Conservation (phyloP, 2,888 invertebrate genomes). For the Argyresthia goedartella region DNA sequence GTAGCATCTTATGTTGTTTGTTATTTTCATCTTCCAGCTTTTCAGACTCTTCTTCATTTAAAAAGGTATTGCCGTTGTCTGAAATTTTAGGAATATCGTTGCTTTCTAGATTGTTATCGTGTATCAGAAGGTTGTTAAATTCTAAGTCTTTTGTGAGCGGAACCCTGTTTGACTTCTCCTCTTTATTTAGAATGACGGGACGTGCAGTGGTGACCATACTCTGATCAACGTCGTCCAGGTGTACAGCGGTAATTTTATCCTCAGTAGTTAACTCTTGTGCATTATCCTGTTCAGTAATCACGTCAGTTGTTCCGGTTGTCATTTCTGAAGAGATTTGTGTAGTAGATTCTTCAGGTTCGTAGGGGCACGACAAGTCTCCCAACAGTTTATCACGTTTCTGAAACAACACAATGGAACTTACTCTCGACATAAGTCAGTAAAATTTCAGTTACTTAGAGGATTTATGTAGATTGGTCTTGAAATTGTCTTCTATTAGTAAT, state of each 20-base stretch:
- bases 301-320: constrained; percentile 24
- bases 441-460: too few species aligned
- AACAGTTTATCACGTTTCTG: constrained; percentile 75
- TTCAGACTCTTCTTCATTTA: constrained; percentile 36
- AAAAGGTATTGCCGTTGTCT: constrained; percentile 24
- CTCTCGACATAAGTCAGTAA: not conserved
- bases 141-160: constrained; percentile 16
- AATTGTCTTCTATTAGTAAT: too few species aligned
- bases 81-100: constrained; percentile 44
- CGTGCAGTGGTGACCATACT: too few species aligned
- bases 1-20: constrained; percentile 52
- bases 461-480: too few species aligned
- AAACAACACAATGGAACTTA: constrained; percentile 12
- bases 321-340: constrained; percentile 27
- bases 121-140: constrained; percentile 12
- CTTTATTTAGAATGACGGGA: constrained; percentile 12
- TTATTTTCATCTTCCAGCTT: constrained; percentile 49
- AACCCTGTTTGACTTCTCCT: not conserved
- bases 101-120: constrained; percentile 43
- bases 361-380: constrained; percentile 69
- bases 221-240: constrained; percentile 25
- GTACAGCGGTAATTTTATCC: constrained; percentile 34
- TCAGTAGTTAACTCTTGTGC: constrained; percentile 34
- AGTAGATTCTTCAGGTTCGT: constrained; percentile 46
- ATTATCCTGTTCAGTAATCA: constrained; percentile 39